These are phyloP conservation scores for Itoplectis maculator DNA, from an alignment of 2,888 invertebrate species.

Conservation along the genomic window DNA sequence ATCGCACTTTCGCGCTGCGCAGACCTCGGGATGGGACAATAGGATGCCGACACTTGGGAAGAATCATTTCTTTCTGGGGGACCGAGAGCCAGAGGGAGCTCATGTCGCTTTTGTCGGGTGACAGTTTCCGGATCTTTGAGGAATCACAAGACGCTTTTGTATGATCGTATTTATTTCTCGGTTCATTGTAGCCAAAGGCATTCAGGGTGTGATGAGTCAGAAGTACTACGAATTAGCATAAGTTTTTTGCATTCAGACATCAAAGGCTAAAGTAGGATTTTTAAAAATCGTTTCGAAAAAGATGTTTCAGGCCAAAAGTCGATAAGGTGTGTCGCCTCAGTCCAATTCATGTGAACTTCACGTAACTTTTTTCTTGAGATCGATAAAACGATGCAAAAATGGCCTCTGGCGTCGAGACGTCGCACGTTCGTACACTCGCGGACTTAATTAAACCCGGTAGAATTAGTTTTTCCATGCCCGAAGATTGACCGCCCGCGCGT, in stretches of 20 bases:
- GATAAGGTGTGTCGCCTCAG: no score
- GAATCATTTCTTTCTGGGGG: conserved; percentile 57
- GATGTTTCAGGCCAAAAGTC: no score
- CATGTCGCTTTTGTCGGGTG: conserved; percentile 26
- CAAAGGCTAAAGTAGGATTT: no score
- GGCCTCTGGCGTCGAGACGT: conserved; percentile 40
- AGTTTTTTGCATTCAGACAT: no score
- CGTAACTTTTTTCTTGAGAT: no score
- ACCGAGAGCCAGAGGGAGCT: conserved; percentile 32
- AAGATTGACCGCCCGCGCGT: conserved; percentile 46
- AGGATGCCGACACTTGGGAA: conserved; percentile 12
- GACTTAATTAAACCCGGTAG: conserved; percentile 71
- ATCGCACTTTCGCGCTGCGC: background rate
- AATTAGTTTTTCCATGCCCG: conserved; percentile 71
- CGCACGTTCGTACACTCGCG: conserved; percentile 29
- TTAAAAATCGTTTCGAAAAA: no score
- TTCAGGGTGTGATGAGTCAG: background rate
- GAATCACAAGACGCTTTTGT: background rate
- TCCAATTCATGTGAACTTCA: no score
- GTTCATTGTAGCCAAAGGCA: background rate
- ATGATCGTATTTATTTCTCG: background rate
- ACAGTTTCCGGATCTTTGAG: background rate
- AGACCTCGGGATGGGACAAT: conserved; percentile 12
- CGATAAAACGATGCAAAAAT: conserved; percentile 45
- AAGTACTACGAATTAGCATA: background rate